Percentiles rank a stretch among this genome's conserved stretches.
phyloP scores from a whole-genome alignment of 92 coral and sea anemone species.

The Phenganax stokvisi region DNA sequence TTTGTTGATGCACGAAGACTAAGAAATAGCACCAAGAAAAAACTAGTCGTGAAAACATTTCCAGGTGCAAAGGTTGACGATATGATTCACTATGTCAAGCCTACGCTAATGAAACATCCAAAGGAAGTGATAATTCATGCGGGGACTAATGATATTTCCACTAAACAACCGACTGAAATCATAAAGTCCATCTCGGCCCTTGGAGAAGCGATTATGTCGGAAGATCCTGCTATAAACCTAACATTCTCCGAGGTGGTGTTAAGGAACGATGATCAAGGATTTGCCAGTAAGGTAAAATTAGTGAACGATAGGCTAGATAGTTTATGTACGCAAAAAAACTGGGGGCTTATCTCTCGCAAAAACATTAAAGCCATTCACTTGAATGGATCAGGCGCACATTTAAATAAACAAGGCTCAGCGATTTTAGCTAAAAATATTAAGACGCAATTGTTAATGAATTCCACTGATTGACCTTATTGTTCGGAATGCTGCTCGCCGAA shows the following conservation, averaged over 20 bases:
- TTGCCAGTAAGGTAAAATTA: not conserved
- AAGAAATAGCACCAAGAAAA: not conserved
- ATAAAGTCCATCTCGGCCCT: not conserved
- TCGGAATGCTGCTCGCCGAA: no score
- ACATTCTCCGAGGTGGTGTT: no score
- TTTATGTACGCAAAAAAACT: not conserved
- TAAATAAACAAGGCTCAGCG: not conserved
- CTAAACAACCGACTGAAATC: conserved; percentile 17
- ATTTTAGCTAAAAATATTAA: no score
- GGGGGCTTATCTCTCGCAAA: conserved; percentile 4
- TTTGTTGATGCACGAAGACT: conserved; percentile 1
- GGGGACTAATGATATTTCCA: conserved; percentile 13
- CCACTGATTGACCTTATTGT: no score
- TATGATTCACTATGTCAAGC: conserved; percentile 22
- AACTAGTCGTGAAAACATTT: conserved; percentile 8
- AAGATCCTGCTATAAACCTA: not conserved
- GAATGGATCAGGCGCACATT: conserved; percentile 13
- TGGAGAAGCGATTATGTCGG: not conserved
- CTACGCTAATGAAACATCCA: conserved; percentile 10
- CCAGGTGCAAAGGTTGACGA: conserved; percentile 7
- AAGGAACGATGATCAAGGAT: no score
- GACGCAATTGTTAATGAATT: no score
- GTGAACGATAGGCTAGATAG: conserved; percentile 3
- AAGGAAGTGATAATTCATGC: conserved; percentile 2
- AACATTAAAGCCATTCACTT: conserved; percentile 3